These are phyloP conservation scores for Mesaphorura yosii DNA, from an alignment of 1,140 invertebrate genomes.

Conservation along the genomic window DNA sequence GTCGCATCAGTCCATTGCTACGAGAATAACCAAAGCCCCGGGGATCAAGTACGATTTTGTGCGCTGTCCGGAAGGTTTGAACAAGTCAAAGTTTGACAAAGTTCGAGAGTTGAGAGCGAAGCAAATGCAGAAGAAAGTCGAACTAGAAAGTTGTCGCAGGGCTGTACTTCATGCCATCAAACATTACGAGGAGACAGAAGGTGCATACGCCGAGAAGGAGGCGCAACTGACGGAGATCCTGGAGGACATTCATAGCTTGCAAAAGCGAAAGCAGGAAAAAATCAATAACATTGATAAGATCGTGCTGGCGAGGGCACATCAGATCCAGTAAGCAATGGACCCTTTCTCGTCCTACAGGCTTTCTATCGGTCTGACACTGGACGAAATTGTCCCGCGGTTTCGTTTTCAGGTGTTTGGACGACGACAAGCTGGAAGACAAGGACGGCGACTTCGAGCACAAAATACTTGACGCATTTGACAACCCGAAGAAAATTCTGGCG, in stretches of 20 bases:
- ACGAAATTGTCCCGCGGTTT: not conserved
- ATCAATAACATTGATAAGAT: constrained; percentile 22
- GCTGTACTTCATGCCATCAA: constrained; percentile 8
- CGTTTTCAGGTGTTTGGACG: constrained; percentile 19
- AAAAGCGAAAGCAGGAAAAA: constrained; percentile 15
- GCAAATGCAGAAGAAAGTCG: constrained; percentile 13
- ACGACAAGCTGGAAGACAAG: constrained; percentile 11
- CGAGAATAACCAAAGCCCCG: no score
- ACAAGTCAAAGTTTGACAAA: constrained; percentile 17
- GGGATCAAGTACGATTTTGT: constrained; percentile 20
- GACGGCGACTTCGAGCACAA: constrained; percentile 4
- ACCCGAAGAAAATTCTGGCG: constrained; percentile 9
- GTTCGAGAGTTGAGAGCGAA: constrained; percentile 15
- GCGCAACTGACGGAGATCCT: constrained; percentile 12
- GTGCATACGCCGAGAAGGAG: constrained; percentile 12
- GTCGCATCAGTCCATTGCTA: no score
- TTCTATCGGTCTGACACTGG: not conserved
- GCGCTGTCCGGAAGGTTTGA: constrained; percentile 25
- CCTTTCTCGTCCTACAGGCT: no score
- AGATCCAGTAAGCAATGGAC: constrained; percentile 25
- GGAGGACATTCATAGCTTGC: constrained; percentile 17
- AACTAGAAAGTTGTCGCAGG: constrained; percentile 21
- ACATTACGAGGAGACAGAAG: constrained; percentile 10
- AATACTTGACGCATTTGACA: constrained; percentile 10
- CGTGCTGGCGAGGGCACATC: constrained; percentile 21